These are phyloP conservation scores for Onchidella celtica DNA, from an alignment of 2,888 invertebrate species.

Conservation along the genomic window DNA sequence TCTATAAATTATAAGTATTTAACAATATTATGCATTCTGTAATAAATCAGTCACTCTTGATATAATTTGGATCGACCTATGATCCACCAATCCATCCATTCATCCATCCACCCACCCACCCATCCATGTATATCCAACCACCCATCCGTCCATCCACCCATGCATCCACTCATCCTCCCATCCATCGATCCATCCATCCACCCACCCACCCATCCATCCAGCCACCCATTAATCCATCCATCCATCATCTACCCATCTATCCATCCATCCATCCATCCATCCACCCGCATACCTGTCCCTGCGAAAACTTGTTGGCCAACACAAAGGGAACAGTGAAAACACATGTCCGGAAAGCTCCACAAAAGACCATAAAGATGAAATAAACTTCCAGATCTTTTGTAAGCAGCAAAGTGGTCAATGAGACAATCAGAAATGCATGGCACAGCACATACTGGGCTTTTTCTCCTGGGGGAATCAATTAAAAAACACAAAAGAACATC, in stretches of 20 bases:
- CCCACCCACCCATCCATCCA: not conserved
- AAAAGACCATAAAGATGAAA: conserved; percentile 32
- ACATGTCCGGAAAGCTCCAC: conserved; percentile 34
- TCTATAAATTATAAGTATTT: too few relatives aligned
- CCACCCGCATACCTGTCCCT: conserved; percentile 12
- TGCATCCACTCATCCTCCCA: too few relatives aligned
- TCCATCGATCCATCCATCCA: not conserved
- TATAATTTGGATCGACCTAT: too few relatives aligned
- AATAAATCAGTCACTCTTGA: too few relatives aligned
- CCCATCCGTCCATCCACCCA: too few relatives aligned
- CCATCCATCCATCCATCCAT: not conserved
- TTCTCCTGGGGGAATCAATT: conserved; percentile 36
- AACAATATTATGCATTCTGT: too few relatives aligned
- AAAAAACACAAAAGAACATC: too few relatives aligned
- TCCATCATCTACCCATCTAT: not conserved
- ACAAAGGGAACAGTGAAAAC: conserved; percentile 35
- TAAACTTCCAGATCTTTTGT: conserved; percentile 12
- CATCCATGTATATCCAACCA: too few relatives aligned
- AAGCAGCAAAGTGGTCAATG: conserved; percentile 1
- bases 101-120: too few relatives aligned
- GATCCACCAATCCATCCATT: too few relatives aligned
- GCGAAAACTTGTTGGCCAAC: conserved; percentile 42
- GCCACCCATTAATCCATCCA: not conserved
- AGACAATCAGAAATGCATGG: not conserved
- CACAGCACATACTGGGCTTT: conserved; percentile 27